Percentiles rank a stretch among this genome's conserved stretches.
Evolutionary conservation across 2,113 vertebrate genomes (phyloP).

Genomic region (Solenodon paradoxus): DNA sequence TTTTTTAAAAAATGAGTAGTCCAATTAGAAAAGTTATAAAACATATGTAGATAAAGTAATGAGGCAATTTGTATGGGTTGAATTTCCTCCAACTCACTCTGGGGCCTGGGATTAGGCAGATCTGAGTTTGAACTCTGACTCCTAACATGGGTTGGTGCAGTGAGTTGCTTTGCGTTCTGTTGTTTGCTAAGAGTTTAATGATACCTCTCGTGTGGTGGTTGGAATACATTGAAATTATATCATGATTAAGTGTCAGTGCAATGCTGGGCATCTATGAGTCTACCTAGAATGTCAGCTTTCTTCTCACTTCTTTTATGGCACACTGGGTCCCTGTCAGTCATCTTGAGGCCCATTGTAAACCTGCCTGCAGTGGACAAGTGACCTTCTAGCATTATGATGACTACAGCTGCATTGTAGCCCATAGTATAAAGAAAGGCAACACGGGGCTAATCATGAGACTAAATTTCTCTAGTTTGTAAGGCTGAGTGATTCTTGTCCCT

Average conservation of each 20-base stretch:
- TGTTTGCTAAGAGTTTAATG: not conserved
- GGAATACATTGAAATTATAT: not conserved
- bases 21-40: not conserved
- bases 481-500: not conserved
- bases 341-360: not conserved
- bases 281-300: not conserved
- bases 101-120: not conserved
- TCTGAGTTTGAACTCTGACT: not conserved
- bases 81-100: not conserved
- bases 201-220: not conserved
- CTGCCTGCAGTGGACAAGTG: not conserved
- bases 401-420: not conserved
- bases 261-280: not conserved
- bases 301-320: not conserved
- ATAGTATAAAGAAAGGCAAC: not conserved
- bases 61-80: not conserved
- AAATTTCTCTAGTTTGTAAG: not conserved
- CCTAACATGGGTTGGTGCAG: not conserved
- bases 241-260: fast-evolving
- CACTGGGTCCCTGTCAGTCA: not conserved
- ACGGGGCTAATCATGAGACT: not conserved
- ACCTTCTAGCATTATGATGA: too few relatives aligned
- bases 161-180: not conserved
- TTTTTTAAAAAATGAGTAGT: not conserved
- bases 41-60: not conserved